A percentile compares a stretch with the other conserved stretches of the same genome.
phyloP scores from a whole-genome alignment of 2,113 vertebrate species.

The Scytalopus superciliaris region DNA sequence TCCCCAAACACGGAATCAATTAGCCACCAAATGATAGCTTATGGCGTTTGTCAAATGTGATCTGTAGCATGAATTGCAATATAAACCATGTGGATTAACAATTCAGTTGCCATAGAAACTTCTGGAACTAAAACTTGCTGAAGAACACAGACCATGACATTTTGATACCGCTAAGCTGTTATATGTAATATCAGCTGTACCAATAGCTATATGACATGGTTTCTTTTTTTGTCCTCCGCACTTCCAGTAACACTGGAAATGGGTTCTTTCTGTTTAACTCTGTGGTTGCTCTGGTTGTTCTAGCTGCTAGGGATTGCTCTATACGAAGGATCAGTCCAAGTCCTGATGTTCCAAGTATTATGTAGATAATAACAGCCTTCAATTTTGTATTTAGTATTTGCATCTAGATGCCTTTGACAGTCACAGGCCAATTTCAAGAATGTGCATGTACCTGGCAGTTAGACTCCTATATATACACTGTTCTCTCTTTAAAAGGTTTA shows the following conservation, averaged over 20 bases:
- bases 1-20: neutral
- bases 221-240: neutral
- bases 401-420: neutral
- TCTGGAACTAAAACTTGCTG: neutral
- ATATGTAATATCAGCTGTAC: neutral
- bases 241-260: neutral
- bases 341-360: neutral
- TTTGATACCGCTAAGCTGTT: neutral
- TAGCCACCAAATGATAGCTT: neutral
- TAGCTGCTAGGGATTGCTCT: neutral
- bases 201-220: neutral
- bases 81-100: neutral
- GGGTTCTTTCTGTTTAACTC: neutral
- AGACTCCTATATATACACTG: neutral
- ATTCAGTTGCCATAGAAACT: conserved; percentile 49
- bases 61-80: neutral
- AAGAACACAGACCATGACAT: neutral
- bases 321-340: neutral
- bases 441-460: neutral
- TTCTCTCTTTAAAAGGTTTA: neutral
- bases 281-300: neutral
- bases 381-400: neutral
- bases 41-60: neutral
- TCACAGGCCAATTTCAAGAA: neutral
- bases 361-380: neutral